Base-by-base conservation (phyloP, 2,797 vertebrate species). In the Zenarchopterus dispar region DNA sequence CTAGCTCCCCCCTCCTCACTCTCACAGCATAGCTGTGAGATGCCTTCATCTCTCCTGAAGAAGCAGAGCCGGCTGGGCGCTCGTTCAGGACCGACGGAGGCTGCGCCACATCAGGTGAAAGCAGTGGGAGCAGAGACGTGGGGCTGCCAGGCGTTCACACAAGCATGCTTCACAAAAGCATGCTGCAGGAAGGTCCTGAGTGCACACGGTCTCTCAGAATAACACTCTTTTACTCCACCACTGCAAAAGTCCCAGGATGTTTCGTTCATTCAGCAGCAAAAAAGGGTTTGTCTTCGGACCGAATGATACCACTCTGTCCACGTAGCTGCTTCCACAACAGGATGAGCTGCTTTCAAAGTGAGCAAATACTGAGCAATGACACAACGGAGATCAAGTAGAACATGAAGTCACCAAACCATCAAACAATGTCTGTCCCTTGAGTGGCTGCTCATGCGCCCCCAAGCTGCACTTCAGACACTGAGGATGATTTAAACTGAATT, bases 31-130 rank as follows among this genome's bases (percentile, higher is more conserved):
- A 69, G 89, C 91, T 89, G 73, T 57, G 84, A 91, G 91, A 92
- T 90, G 89, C 92, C 93, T 93, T 91, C 84, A 89, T 92, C 91
- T 92, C 80, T 85, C 84, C 86, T 64, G 78, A 87, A 88, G 88
- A 89, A 88, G 85, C 62, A 44, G 71, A 83, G 81, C 82, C 88
- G 91, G 89, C 84, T 84, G 80, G 88, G 81, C 67, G 56, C 87
- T 89, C 57, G 77, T 80, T 92, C 81, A 78, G 86, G 91, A 89
- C 87, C 88, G 89, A 92, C 88, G 80, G 91, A 90, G 89, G 87
- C 86, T 84, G 81, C 85, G 90, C 89, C 90, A 91, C 90, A 91
- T 91, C 89, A 89, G 89, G 88, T 88, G 84, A 89, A 88, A 78
- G 81, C 80, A 77, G 81, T 77, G 85, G 85, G 84, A 84, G 84